phyloP scores from a whole-genome alignment of 1,140 invertebrate species.

The Lethocerus indicus region DNA sequence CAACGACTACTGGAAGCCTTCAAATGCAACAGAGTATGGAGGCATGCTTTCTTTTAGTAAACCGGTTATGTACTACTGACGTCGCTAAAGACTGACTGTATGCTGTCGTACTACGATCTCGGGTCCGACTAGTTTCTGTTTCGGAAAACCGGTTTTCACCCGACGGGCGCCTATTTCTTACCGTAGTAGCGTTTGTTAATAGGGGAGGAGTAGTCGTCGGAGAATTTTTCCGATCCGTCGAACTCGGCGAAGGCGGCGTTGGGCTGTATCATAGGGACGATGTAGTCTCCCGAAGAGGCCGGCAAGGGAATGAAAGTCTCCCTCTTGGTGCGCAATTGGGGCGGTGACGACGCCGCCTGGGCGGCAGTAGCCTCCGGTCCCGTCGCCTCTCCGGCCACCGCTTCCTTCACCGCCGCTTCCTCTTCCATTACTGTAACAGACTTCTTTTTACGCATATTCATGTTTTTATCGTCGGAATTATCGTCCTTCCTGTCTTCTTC shows the following conservation, averaged over 20 bases:
- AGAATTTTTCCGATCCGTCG: no score
- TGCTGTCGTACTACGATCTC: not conserved
- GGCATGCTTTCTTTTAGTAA: not conserved
- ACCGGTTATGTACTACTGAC: not conserved
- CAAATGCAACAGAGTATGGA: conserved; percentile 1
- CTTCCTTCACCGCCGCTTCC: no score
- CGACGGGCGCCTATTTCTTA: conserved; percentile 6
- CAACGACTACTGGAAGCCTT: conserved; percentile 5
- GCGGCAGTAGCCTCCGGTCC: not conserved
- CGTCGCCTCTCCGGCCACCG: not conserved
- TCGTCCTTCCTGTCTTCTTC: conserved; percentile 7
- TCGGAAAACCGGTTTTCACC: not conserved
- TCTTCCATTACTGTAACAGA: conserved; percentile 6
- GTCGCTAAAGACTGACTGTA: not conserved
- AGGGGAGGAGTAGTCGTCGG: conserved; percentile 4
- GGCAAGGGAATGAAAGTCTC: conserved; percentile 14
- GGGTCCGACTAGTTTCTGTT: not conserved
- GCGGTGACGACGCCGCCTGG: not conserved
- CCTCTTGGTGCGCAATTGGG: conserved; percentile 13
- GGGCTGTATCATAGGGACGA: no score
- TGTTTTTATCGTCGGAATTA: not conserved
- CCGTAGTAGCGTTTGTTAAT: conserved; percentile 17
- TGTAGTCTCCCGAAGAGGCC: no score
- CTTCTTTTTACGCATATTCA: conserved; percentile 11
- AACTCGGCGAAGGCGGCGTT: no score